Evolutionary conservation across 2,113 vertebrate genomes (phyloP).

Genomic region (Boleophthalmus pectinirostris): DNA sequence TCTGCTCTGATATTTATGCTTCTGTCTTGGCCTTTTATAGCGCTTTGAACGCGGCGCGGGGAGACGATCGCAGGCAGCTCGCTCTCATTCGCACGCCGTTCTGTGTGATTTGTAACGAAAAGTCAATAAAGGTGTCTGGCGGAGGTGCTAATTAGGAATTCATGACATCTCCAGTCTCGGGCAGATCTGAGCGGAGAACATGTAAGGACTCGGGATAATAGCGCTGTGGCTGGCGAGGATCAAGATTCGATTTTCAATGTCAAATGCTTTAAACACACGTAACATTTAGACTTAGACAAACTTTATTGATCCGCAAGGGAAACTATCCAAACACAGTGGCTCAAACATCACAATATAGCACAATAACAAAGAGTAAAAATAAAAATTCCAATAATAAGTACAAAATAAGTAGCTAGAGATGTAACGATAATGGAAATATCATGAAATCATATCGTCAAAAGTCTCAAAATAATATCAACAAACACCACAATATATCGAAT

Average conservation of each 20-base stretch:
- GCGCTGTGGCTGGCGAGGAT: constrained; percentile 27
- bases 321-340: too few relatives aligned
- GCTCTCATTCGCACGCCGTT: constrained; percentile 34
- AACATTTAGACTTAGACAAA: background rate
- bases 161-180: constrained; percentile 30
- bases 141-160: constrained; percentile 60
- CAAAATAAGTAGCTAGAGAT: too few relatives aligned
- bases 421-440: too few relatives aligned
- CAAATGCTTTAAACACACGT: constrained; percentile 18
- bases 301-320: too few relatives aligned
- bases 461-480: too few relatives aligned
- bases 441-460: too few relatives aligned
- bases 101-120: constrained; percentile 50
- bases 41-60: constrained; percentile 20
- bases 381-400: too few relatives aligned
- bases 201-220: constrained; percentile 35
- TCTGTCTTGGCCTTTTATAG: constrained; percentile 54
- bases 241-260: constrained; percentile 26
- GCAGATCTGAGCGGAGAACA: constrained; percentile 24
- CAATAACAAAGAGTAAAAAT: too few relatives aligned
- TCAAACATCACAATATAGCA: too few relatives aligned
- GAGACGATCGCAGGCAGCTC: constrained; percentile 30
- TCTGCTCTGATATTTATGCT: constrained; percentile 54
- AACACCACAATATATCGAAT: too few relatives aligned
- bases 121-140: constrained; percentile 62